phyloP scores from a whole-genome alignment of 2,888 invertebrate genomes.

The Nyleta sp. region DNA sequence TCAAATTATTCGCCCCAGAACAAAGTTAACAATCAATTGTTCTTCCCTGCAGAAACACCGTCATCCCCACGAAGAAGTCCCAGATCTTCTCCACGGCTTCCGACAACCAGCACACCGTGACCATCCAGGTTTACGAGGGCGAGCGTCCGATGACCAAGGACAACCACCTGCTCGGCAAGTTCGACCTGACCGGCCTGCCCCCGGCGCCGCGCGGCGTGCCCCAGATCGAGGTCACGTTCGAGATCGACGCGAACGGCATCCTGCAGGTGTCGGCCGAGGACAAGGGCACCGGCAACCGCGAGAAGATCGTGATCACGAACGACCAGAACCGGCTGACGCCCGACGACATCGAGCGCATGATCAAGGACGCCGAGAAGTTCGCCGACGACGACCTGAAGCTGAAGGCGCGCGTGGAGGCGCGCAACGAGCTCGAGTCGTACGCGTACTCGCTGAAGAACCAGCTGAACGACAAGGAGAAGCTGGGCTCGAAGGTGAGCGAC shows the following conservation, averaged over 20 bases:
- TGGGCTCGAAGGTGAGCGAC: conserved; percentile 94
- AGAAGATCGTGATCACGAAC: conserved; percentile 99
- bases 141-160: conserved; percentile 99
- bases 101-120: conserved; percentile 99
- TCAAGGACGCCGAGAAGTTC: conserved; percentile 99
- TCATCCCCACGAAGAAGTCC: conserved; percentile 99
- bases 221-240: conserved; percentile 97
- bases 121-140: conserved; percentile 98
- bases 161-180: conserved; percentile 99
- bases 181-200: conserved; percentile 98
- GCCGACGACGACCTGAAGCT: conserved; percentile 99
- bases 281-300: conserved; percentile 99
- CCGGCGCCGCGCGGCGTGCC: conserved; percentile 97
- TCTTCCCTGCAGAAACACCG: conserved; percentile 90
- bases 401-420: conserved; percentile 97
- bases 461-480: conserved; percentile 97
- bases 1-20: too few species aligned
- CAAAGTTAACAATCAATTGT: too few species aligned
- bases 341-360: conserved; percentile 99
- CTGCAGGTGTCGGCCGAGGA: conserved; percentile 99
- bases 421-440: conserved; percentile 98
- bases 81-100: conserved; percentile 99
- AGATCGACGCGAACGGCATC: conserved; percentile 97
- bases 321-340: conserved; percentile 98
- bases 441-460: conserved; percentile 99